Conservation (phyloP, 2,113 vertebrate genomes). For the Puntigrus tetrazona region DNA sequence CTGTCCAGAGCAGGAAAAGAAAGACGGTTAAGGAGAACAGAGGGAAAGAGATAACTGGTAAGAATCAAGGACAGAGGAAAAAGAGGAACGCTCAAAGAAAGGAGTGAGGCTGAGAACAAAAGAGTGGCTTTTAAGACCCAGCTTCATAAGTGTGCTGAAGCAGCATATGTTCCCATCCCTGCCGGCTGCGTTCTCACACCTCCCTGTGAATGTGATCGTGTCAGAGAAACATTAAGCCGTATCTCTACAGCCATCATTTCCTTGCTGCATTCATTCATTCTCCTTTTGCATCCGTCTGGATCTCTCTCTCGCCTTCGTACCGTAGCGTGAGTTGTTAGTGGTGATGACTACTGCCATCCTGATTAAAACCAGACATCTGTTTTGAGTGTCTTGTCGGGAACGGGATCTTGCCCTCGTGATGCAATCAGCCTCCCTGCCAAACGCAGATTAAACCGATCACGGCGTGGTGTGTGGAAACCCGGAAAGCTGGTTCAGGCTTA, state of each 20-base stretch:
- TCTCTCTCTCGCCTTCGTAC: background rate
- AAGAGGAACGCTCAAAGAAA: background rate
- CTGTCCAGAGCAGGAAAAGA: constrained; percentile 18
- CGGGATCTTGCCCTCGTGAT: constrained; percentile 19
- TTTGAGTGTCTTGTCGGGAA: constrained; percentile 29
- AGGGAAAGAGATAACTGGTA: background rate
- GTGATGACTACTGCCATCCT: constrained; percentile 38
- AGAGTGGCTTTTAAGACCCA: constrained; percentile 52
- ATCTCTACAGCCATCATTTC: constrained; percentile 38
- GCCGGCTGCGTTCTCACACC: constrained; percentile 10
- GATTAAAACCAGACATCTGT: constrained; percentile 35
- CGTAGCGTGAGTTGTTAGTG: constrained; percentile 6
- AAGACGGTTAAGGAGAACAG: background rate
- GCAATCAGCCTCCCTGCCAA: constrained; percentile 14
- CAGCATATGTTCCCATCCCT: constrained; percentile 23
- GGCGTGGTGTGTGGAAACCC: constrained; percentile 9
- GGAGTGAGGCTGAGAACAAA: constrained; percentile 43
- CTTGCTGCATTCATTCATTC: constrained; percentile 31
- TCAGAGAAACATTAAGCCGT: constrained; percentile 32
- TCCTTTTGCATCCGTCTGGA: background rate
- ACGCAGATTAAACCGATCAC: constrained; percentile 11
- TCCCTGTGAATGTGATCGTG: background rate
- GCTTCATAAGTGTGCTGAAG: constrained; percentile 59
- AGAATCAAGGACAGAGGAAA: background rate
- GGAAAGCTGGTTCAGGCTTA: constrained; percentile 24